Evolutionary conservation across 2,797 vertebrate species (phyloP).

Genomic region (Peromyscus melanophrys): DNA sequence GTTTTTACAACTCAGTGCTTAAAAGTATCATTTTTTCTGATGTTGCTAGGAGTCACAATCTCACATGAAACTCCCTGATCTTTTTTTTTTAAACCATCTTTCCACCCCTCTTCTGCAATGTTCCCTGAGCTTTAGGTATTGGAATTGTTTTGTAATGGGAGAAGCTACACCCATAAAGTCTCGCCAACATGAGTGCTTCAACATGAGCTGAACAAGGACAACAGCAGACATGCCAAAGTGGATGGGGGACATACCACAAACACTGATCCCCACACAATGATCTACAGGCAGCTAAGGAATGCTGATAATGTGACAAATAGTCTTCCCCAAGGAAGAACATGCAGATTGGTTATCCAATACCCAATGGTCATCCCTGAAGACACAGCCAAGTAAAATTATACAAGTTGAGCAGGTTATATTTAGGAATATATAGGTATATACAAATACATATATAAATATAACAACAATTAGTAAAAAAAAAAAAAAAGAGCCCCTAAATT

Average conservation of each 20-base stretch:
- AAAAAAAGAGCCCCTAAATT: neutral
- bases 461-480: neutral
- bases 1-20: neutral
- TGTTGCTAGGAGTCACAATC: neutral
- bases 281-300: neutral
- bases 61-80: neutral
- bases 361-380: neutral
- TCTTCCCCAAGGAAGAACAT: neutral
- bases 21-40: neutral
- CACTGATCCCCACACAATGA: no score
- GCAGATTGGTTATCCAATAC: neutral
- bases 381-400: neutral
- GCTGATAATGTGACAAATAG: neutral
- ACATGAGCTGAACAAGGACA: neutral
- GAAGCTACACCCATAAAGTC: neutral
- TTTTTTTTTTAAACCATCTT: neutral
- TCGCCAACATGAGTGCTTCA: neutral
- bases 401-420: neutral
- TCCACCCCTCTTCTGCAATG: neutral
- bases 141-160: neutral
- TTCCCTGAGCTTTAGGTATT: neutral
- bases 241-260: neutral
- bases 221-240: no score
- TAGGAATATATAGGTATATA: neutral
- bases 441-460: neutral